phyloP scores from a whole-genome alignment of 1,140 invertebrate genomes.

The Brachionus rubens region DNA sequence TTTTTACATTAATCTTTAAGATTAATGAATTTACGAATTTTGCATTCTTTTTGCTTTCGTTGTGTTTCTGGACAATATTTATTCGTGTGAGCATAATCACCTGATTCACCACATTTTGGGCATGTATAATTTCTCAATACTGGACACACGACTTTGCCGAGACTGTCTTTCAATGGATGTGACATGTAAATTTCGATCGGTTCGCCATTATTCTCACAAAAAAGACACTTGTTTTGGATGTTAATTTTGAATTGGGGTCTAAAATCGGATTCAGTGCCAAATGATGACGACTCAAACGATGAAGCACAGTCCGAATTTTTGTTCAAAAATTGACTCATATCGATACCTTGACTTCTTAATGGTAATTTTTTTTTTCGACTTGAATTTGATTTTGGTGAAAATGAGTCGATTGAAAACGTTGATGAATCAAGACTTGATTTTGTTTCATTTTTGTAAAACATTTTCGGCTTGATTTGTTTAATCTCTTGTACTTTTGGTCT shows the following conservation, averaged over 20 bases:
- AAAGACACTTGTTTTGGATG: constrained; percentile 21
- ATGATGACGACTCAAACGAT: background rate
- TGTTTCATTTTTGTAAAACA: background rate
- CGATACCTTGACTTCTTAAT: constrained; percentile 11
- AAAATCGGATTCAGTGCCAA: background rate
- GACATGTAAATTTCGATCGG: constrained; percentile 58
- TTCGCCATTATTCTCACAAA: constrained; percentile 56
- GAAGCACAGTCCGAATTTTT: background rate
- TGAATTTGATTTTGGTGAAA: background rate
- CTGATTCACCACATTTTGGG: constrained; percentile 62
- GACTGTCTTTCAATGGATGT: constrained; percentile 57
- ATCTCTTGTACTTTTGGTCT: background rate
- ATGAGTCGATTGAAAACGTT: background rate
- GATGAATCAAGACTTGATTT: constrained; percentile 13
- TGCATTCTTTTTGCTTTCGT: constrained; percentile 33
- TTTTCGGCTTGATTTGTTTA: background rate
- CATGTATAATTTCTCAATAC: constrained; percentile 63
- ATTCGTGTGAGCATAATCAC: constrained; percentile 64
- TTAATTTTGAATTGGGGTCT: background rate
- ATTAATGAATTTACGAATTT: constrained; percentile 37
- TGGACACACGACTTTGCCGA: constrained; percentile 61
- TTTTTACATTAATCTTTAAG: background rate
- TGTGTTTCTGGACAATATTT: constrained; percentile 54
- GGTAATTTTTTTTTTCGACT: constrained; percentile 8
- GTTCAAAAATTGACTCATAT: constrained; percentile 24